These are phyloP conservation scores for Ennomos erosarius DNA, from an alignment of 2,888 invertebrate genomes.

Conservation along the genomic window DNA sequence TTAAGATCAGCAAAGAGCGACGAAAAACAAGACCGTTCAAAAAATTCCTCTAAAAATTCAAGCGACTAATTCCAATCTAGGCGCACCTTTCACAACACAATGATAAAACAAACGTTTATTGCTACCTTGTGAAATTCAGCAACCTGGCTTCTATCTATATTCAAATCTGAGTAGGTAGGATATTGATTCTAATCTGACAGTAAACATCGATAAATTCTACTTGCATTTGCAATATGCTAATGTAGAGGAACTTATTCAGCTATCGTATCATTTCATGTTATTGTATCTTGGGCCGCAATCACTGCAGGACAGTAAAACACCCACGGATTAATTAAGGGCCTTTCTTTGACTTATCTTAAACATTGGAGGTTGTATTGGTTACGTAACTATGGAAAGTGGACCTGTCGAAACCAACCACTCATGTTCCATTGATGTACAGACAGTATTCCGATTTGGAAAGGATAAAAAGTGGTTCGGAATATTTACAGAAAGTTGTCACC, in stretches of 20 bases:
- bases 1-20: no score
- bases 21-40: no score
- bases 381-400: slow-evolving; percentile 78
- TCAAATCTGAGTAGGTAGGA: slow-evolving; percentile 30
- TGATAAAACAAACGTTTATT: neutral
- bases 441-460: slow-evolving; percentile 74
- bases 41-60: no score
- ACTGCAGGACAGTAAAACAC: slow-evolving; percentile 51
- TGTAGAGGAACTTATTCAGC: slow-evolving; percentile 27
- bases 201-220: slow-evolving; percentile 36
- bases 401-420: slow-evolving; percentile 62
- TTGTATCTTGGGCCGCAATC: slow-evolving; percentile 35
- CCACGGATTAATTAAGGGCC: slow-evolving; percentile 70
- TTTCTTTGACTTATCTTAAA: slow-evolving; percentile 66
- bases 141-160: slow-evolving; percentile 30
- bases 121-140: slow-evolving; percentile 10
- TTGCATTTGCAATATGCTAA: slow-evolving; percentile 34
- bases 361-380: slow-evolving; percentile 53
- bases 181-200: slow-evolving; percentile 37
- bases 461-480: slow-evolving; percentile 77
- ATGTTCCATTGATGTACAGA: slow-evolving; percentile 73
- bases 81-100: no score
- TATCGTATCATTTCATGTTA: slow-evolving; percentile 29
- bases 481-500: slow-evolving; percentile 78
- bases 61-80: no score